phyloP scores from a whole-genome alignment of 2,888 invertebrate species.

The Lepetodrilus schrolli region DNA sequence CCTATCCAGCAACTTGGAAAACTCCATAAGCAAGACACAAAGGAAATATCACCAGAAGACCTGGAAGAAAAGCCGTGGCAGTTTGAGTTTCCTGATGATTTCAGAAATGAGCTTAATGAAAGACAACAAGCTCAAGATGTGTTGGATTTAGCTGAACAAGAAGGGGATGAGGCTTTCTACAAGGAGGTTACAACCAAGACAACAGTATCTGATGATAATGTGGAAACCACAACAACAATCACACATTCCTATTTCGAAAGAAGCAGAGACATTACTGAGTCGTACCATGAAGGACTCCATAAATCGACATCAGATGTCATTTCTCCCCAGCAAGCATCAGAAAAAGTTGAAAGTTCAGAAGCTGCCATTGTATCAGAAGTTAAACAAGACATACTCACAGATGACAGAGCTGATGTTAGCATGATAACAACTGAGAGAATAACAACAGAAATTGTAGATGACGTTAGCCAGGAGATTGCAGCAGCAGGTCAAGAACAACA shows the following conservation, averaged over 20 bases:
- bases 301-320: background rate
- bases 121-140: constrained; percentile 65
- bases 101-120: constrained; percentile 43
- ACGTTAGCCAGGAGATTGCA: background rate
- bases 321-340: background rate
- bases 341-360: background rate
- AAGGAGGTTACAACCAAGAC: background rate
- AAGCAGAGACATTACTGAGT: background rate
- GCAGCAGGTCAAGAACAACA: background rate
- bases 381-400: constrained; percentile 22
- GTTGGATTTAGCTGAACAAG: constrained; percentile 49
- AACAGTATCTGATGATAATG: background rate
- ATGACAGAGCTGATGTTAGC: background rate
- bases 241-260: background rate
- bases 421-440: background rate
- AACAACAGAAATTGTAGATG: background rate
- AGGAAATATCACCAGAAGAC: constrained; percentile 67
- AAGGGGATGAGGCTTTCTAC: background rate
- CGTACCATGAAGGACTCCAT: background rate
- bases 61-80: constrained; percentile 55
- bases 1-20: background rate
- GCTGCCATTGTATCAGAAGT: constrained; percentile 63
- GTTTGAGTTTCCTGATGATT: constrained; percentile 61
- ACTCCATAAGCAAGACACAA: constrained; percentile 42
- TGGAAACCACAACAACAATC: background rate